A percentile compares a stretch with the other conserved stretches of the same genome.
Evolutionary conservation across 2,113 vertebrate species (phyloP).

Genomic region (Elephas maximus): DNA sequence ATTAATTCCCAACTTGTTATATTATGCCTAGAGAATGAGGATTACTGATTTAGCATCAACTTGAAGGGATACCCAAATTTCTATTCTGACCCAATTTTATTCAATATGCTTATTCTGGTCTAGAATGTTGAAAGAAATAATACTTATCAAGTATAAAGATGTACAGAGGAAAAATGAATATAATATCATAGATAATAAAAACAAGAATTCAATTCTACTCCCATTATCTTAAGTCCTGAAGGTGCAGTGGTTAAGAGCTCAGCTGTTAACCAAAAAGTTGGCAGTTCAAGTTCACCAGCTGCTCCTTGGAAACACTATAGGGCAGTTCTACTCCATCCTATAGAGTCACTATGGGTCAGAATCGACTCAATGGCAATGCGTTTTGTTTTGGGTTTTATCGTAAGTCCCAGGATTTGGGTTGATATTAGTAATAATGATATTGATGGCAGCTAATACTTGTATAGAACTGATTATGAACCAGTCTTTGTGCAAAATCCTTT

Average conservation of each 20-base stretch:
- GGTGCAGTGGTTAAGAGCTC: too few relatives aligned
- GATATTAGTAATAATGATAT: not conserved
- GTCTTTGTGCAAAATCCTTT: not conserved
- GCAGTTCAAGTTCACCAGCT: too few relatives aligned
- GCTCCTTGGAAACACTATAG: too few relatives aligned
- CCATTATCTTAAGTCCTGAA: not conserved
- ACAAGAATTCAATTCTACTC: not conserved
- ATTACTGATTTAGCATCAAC: not conserved
- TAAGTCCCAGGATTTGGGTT: not conserved
- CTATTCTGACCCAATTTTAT: not conserved
- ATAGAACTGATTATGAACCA: not conserved
- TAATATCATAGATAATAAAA: not conserved
- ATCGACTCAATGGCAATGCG: too few relatives aligned
- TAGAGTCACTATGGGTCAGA: too few relatives aligned
- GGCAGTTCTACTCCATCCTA: too few relatives aligned
- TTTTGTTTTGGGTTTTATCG: not conserved
- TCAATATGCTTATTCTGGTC: not conserved
- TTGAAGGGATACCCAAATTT: not conserved
- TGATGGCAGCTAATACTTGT: not conserved
- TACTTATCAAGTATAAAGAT: not conserved
- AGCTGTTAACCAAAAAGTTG: too few relatives aligned
- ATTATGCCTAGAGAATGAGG: not conserved
- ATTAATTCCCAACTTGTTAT: not conserved
- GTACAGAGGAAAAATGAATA: not conserved
- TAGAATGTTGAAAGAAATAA: slow-evolving; percentile 21